Percentiles rank a stretch among this genome's conserved stretches.
Evolutionary conservation across 2,888 invertebrate genomes (phyloP).

Genomic region (Monochamus alternatus): DNA sequence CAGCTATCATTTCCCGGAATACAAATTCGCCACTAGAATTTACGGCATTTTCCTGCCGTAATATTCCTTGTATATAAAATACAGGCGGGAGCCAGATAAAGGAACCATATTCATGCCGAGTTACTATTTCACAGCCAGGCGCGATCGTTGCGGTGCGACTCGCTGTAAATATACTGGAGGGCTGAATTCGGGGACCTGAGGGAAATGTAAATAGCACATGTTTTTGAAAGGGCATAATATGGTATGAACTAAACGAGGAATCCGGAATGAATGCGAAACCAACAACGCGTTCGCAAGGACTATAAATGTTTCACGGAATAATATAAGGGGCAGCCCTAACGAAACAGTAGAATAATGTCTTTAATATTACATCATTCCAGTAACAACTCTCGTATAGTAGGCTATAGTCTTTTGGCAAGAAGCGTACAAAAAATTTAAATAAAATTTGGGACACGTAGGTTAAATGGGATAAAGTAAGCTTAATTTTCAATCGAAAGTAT

Average conservation of each 20-base stretch:
- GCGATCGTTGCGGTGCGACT: conserved; percentile 34
- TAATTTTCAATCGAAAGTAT: no score
- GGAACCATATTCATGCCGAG: conserved; percentile 47
- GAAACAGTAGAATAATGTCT: no score
- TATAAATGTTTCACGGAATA: conserved; percentile 1
- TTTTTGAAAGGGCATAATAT: conserved; percentile 5
- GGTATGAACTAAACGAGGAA: conserved; percentile 4
- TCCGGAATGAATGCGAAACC: neutral
- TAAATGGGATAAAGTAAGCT: no score
- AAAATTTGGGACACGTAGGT: no score
- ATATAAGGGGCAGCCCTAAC: neutral
- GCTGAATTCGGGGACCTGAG: conserved; percentile 5
- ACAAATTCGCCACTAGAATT: conserved; percentile 52
- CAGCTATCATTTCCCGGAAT: conserved; percentile 49
- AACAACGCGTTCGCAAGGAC: neutral
- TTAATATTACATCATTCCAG: no score
- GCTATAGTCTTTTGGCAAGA: no score
- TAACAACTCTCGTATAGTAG: no score
- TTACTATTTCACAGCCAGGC: conserved; percentile 41
- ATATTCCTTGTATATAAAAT: conserved; percentile 52
- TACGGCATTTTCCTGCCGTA: conserved; percentile 52
- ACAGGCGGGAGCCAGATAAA: conserved; percentile 45
- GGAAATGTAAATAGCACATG: conserved; percentile 10
- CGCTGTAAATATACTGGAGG: conserved; percentile 3
- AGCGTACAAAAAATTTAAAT: no score